These are phyloP conservation scores for Dryocosmus kuriphilus DNA, from an alignment of 2,888 invertebrate species.

Conservation along the genomic window DNA sequence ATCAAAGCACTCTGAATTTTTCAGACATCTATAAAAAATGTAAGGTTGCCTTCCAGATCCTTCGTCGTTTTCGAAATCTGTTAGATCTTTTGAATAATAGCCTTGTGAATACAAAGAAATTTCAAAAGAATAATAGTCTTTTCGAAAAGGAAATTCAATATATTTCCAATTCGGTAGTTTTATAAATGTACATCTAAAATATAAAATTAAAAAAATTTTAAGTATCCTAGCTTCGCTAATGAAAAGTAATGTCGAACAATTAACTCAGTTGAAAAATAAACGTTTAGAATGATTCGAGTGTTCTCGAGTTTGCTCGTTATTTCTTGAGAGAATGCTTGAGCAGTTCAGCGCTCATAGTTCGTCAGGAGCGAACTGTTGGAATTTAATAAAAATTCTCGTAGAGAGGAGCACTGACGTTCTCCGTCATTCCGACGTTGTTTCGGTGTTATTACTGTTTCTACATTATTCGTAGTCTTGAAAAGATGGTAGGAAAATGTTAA, in stretches of 20 bases:
- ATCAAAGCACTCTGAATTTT: constrained; percentile 25
- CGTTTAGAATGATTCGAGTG: constrained; percentile 21
- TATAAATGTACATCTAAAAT: neutral
- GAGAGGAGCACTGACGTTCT: constrained; percentile 20
- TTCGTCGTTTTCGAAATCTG: neutral
- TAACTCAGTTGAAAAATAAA: constrained; percentile 25
- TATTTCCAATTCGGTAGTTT: neutral
- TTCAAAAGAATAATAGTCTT: no score
- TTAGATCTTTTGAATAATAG: neutral
- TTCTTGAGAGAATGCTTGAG: constrained; percentile 32
- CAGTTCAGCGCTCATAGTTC: constrained; percentile 27
- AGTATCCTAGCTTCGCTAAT: neutral
- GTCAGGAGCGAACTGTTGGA: constrained; percentile 28
- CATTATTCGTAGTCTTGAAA: neutral
- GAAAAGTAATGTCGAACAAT: constrained; percentile 10
- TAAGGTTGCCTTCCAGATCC: neutral
- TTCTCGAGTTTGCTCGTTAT: constrained; percentile 37
- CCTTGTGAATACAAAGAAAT: neutral
- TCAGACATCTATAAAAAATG: neutral
- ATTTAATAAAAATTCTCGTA: constrained; percentile 36
- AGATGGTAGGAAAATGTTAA: constrained; percentile 16
- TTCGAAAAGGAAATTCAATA: neutral
- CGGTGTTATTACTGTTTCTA: constrained; percentile 20
- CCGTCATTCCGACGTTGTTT: constrained; percentile 17
- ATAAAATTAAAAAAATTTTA: neutral